These are phyloP conservation scores for Dicrurus megarhynchus DNA, from an alignment of 2,113 vertebrate species.

Conservation along the genomic window DNA sequence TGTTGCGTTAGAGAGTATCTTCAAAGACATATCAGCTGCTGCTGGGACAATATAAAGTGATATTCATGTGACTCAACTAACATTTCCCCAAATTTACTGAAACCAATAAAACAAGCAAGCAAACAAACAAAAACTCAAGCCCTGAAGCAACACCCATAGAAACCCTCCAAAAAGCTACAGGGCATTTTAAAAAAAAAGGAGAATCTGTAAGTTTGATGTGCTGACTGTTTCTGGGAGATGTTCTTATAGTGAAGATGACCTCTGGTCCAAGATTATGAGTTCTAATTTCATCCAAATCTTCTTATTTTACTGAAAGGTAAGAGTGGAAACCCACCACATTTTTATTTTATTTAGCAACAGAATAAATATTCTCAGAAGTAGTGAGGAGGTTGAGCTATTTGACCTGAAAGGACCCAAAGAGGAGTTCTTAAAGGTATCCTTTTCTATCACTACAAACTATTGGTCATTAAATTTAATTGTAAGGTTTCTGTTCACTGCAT, in stretches of 20 bases:
- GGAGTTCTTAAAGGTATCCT: not conserved
- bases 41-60: not conserved
- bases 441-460: not conserved
- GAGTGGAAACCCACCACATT: not conserved
- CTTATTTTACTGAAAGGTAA: not conserved
- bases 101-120: not conserved
- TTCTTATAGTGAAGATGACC: not conserved
- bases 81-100: accelerated
- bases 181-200: not conserved
- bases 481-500: not conserved
- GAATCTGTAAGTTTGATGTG: not conserved
- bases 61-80: not conserved
- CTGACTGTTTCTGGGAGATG: not conserved
- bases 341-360: not conserved
- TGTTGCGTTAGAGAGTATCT: not conserved
- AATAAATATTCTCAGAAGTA: not conserved
- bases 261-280: not conserved
- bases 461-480: not conserved
- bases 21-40: not conserved
- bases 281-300: not conserved
- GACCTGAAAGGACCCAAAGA: not conserved
- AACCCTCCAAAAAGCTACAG: not conserved
- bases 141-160: not conserved
- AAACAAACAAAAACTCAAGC: not conserved
- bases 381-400: not conserved